phyloP scores from a whole-genome alignment of 2,888 invertebrate species.

The Hecatera dysodea region DNA sequence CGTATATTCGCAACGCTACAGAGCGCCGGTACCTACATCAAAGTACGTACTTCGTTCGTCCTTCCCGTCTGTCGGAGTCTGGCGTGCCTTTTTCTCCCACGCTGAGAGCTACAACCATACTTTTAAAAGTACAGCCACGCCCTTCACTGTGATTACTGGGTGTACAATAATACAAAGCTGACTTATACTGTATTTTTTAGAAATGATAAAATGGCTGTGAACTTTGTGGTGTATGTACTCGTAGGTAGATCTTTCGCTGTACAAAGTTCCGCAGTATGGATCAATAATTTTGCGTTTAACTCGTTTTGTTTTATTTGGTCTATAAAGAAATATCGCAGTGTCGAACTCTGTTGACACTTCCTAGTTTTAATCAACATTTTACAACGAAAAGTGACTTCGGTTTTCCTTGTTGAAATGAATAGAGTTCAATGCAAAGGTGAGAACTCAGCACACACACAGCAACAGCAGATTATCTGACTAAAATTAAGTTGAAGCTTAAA shows the following conservation, averaged over 20 bases:
- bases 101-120: conserved; percentile 22
- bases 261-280: not conserved
- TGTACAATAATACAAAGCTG: conserved; percentile 22
- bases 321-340: not conserved
- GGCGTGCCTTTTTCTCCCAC: conserved; percentile 52
- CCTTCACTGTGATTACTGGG: conserved; percentile 31
- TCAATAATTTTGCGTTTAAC: conserved; percentile 24
- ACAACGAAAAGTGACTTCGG: not conserved
- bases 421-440: not conserved
- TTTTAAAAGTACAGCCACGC: conserved; percentile 54
- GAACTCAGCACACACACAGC: too few relatives aligned
- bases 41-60: conserved; percentile 20
- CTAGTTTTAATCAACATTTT: not conserved
- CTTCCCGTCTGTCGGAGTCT: conserved; percentile 36
- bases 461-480: not conserved
- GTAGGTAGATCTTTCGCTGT: not conserved
- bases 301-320: not conserved
- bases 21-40: conserved; percentile 13
- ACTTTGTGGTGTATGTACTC: not conserved
- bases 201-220: not conserved
- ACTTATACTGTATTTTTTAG: conserved; percentile 45
- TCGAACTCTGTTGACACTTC: not conserved
- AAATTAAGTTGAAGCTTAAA: not conserved
- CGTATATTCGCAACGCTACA: conserved; percentile 17
- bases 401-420: not conserved